phyloP scores from a whole-genome alignment of 2,113 vertebrate species.

The Bos javanicus region DNA sequence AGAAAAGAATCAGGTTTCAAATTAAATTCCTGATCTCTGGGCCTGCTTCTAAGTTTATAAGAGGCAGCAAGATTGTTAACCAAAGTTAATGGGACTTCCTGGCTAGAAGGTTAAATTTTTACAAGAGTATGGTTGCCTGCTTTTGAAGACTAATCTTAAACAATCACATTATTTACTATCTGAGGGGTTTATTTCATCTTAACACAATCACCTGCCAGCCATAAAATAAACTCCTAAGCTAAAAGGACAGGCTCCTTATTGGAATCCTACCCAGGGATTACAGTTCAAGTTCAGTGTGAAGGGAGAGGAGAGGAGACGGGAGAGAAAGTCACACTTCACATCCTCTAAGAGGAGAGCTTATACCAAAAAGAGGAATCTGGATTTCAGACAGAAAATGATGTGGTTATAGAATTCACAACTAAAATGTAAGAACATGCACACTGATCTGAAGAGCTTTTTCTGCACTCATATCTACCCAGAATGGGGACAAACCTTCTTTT shows the following conservation, averaged over 20 bases:
- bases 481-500: background rate
- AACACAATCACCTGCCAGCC: conserved; percentile 53
- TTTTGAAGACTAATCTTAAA: conserved; percentile 71
- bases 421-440: background rate
- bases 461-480: background rate
- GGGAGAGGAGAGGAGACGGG: background rate
- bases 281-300: conserved; percentile 36
- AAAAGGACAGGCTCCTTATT: conserved; percentile 29
- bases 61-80: conserved; percentile 18
- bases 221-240: conserved; percentile 60
- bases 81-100: conserved; percentile 29
- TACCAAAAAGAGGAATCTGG: background rate
- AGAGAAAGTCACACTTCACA: conserved; percentile 2
- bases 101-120: conserved; percentile 71
- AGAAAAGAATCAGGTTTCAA: conserved; percentile 48
- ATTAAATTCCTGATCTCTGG: conserved; percentile 38
- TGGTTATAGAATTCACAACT: background rate
- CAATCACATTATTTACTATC: conserved; percentile 66
- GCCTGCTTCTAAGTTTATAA: conserved; percentile 2
- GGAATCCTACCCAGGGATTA: background rate
- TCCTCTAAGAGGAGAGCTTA: background rate
- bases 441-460: background rate
- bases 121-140: conserved; percentile 44
- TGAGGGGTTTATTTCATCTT: conserved; percentile 54
- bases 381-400: background rate